Conservation (phyloP, 2,113 vertebrate genomes). For the Grantiella picta region DNA sequence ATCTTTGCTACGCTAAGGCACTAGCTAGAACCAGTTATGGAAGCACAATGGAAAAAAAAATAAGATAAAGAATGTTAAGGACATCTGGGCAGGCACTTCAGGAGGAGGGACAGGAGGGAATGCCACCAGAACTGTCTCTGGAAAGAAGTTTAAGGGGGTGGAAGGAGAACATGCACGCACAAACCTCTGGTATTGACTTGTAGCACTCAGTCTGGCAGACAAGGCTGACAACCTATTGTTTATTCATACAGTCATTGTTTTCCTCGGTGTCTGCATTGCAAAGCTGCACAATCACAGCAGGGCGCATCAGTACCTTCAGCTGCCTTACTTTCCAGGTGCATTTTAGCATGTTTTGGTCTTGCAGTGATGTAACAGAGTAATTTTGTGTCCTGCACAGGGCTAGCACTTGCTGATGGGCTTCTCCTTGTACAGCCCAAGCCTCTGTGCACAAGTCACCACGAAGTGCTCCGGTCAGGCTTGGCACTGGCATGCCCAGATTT, state of each 20-base stretch:
- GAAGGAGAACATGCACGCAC: background rate
- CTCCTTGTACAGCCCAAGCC: background rate
- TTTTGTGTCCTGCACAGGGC: background rate
- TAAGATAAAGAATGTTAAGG: accelerated
- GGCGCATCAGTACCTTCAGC: background rate
- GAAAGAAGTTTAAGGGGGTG: background rate
- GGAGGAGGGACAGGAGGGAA: background rate
- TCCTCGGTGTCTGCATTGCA: background rate
- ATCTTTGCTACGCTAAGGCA: background rate
- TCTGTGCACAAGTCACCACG: accelerated
- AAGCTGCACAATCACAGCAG: background rate
- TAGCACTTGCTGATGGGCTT: background rate
- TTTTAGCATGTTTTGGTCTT: background rate
- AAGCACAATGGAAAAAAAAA: background rate
- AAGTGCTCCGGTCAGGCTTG: background rate
- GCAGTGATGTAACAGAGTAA: background rate
- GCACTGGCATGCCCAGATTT: background rate
- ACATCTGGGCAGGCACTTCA: background rate
- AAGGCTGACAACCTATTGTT: background rate
- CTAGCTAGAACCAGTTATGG: background rate
- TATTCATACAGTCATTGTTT: background rate
- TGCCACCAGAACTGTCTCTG: background rate
- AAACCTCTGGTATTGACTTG: background rate
- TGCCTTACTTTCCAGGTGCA: background rate
- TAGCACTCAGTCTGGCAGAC: background rate